phyloP scores from a whole-genome alignment of 2,797 vertebrate species.

The Gymnodraco acuticeps region DNA sequence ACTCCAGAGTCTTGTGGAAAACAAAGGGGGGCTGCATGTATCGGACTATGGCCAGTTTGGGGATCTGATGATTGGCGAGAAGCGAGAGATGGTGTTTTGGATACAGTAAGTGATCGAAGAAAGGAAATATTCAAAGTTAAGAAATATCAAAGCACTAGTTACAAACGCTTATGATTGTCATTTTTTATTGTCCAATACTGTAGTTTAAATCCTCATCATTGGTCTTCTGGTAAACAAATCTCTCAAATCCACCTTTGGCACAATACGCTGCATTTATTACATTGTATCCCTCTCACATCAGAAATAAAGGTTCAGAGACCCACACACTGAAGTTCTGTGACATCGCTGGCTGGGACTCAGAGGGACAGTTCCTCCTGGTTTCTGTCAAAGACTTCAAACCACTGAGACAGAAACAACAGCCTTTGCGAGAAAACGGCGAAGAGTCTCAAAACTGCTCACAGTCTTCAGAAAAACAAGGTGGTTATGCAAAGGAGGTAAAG shows the following conservation, averaged over 20 bases:
- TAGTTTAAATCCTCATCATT: background rate
- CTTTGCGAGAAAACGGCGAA: slow-evolving; percentile 4
- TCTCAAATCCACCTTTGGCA: background rate
- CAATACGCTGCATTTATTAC: background rate
- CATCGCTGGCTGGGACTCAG: slow-evolving; percentile 93
- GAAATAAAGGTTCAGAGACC: slow-evolving; percentile 88
- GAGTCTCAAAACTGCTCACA: slow-evolving; percentile 3
- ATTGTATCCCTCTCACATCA: slow-evolving; percentile 64
- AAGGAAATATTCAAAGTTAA: background rate
- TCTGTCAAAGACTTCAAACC: slow-evolving; percentile 33
- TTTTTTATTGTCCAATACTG: background rate
- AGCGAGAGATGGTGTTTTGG: slow-evolving; percentile 83
- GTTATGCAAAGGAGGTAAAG: slow-evolving; percentile 9
- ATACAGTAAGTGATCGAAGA: slow-evolving; percentile 89
- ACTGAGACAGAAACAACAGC: slow-evolving; percentile 12
- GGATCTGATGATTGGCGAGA: slow-evolving; percentile 85
- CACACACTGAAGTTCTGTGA: slow-evolving; percentile 88
- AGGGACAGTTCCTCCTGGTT: slow-evolving; percentile 87
- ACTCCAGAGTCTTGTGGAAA: slow-evolving; percentile 78
- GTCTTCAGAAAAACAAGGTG: slow-evolving; percentile 30
- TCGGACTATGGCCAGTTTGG: slow-evolving; percentile 88
- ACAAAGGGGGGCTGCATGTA: slow-evolving; percentile 89
- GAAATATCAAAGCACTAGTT: background rate
- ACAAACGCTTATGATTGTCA: background rate
- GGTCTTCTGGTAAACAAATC: background rate